These are phyloP conservation scores for Pasiphila rectangulata DNA, from an alignment of 2,888 invertebrate genomes.

Conservation along the genomic window DNA sequence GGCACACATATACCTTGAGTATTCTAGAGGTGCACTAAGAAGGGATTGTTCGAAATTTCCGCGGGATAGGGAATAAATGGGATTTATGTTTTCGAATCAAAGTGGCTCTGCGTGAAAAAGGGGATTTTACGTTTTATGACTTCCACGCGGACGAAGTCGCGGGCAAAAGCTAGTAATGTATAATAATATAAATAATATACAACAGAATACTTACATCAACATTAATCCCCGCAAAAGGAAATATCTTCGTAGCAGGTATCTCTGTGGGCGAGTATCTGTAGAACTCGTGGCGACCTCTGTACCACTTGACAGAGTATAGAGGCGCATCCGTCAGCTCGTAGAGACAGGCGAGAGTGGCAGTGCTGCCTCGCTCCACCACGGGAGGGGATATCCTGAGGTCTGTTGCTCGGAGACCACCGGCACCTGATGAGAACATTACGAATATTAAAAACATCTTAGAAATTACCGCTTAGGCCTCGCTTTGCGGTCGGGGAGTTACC, in stretches of 20 bases:
- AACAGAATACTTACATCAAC: conserved; percentile 81
- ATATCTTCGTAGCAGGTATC: conserved; percentile 83
- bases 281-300: conserved; percentile 85
- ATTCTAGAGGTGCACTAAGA: too few relatives aligned
- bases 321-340: conserved; percentile 85
- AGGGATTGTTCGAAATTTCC: too few relatives aligned
- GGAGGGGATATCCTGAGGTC: conserved; percentile 82
- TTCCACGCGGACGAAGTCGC: too few relatives aligned
- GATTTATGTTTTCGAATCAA: too few relatives aligned
- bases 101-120: too few relatives aligned
- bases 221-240: conserved; percentile 83
- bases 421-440: conserved; percentile 51
- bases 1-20: too few relatives aligned
- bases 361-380: conserved; percentile 82
- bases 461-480: too few relatives aligned
- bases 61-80: too few relatives aligned
- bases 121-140: too few relatives aligned
- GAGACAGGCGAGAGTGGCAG: conserved; percentile 81
- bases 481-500: too few relatives aligned
- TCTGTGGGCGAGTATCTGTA: conserved; percentile 84
- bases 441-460: too few relatives aligned
- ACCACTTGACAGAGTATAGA: conserved; percentile 86
- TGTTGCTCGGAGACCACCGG: conserved; percentile 76
- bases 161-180: too few relatives aligned
- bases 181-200: not conserved